Base-by-base conservation (phyloP, 1,140 invertebrate genomes). In the Kradibia gibbosae region DNA sequence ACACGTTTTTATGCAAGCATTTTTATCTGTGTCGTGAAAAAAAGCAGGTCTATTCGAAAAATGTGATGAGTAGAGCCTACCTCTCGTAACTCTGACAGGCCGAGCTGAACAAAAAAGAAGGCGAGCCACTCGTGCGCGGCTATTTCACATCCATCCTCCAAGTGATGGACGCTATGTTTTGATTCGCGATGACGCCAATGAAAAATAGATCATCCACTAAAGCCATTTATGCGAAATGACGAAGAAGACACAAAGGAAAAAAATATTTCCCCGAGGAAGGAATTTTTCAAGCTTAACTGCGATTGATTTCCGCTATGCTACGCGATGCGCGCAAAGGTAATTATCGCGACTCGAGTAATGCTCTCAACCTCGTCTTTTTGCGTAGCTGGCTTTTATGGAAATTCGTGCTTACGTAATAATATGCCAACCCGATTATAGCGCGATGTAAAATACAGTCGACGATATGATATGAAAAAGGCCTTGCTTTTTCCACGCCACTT, bases 241-340 rank as follows among this genome's bases (percentile, higher is more conserved):
- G n/a, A n/a, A n/a, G 50, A 53, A 22, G 22, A 53, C 5, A 45
- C 42, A 45, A 13, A 45, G 13, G 20, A 53, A 53, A 53, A 11
- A 53, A 17, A 53, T 11, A n/a, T 53, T 53, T 22, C 22, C 22
- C 70, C 42, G n/a, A 15, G 42, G 20, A 42, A 22, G 42, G 65
- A 28, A 50, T 45, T 77, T 65, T 62, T 45, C 55, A 50, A 60
- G 42, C 0, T 0, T 3, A 0, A n/a, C 25, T 3, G 39, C 34
- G n/a, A 57, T 25, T 45, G 48, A 79, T 72, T 74, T 48, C 55
- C 31, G 39, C 53, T 73, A 65, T 71, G 70, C 57, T 25, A 74
- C 17, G 31, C 71, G 20, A 62, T 57, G 39, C 31, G 20, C 70
- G 22, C 42, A 67, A n/a, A n/a, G 67, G 60, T 73, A 70, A 72